phyloP scores from a whole-genome alignment of 2,113 vertebrate genomes.

The Ceyx melanurus region DNA sequence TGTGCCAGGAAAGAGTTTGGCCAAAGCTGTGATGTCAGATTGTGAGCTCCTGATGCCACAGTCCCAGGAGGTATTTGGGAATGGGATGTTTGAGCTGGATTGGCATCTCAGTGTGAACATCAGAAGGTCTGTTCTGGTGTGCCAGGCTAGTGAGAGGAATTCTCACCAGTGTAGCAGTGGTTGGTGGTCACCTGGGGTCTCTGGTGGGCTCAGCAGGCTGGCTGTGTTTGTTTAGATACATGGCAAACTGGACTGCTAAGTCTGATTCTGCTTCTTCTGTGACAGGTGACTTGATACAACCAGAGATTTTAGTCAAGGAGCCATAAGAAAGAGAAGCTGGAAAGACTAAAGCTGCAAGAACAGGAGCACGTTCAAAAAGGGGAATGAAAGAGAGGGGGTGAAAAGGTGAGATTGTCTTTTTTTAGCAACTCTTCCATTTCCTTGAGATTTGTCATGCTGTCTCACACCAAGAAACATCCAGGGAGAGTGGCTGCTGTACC shows the following conservation, averaged over 20 bases:
- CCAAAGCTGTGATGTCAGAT: not conserved
- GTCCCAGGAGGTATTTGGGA: not conserved
- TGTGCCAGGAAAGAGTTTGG: not conserved
- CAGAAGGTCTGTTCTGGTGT: not conserved
- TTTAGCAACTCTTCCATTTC: conserved; percentile 10
- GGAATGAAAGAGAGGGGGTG: conserved; percentile 55
- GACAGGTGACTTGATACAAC: conserved; percentile 75
- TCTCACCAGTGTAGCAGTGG: not conserved
- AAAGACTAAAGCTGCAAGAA: conserved; percentile 76
- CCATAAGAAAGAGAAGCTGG: conserved; percentile 71
- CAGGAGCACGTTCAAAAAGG: conserved; percentile 70
- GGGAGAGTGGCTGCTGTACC: not conserved
- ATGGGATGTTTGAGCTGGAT: not conserved
- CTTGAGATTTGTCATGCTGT: not conserved
- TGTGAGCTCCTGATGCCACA: not conserved
- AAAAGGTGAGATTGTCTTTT: conserved; percentile 72
- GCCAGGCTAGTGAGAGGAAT: not conserved
- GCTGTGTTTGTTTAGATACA: not conserved
- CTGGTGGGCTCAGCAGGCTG: not conserved
- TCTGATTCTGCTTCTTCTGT: conserved; percentile 62
- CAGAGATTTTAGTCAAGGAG: conserved; percentile 74
- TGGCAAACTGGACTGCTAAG: not conserved
- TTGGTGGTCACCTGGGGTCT: not conserved
- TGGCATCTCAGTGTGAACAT: not conserved
- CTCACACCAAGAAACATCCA: not conserved